These are phyloP conservation scores for Heterotis niloticus DNA, from an alignment of 2,113 vertebrate genomes.

Conservation along the genomic window DNA sequence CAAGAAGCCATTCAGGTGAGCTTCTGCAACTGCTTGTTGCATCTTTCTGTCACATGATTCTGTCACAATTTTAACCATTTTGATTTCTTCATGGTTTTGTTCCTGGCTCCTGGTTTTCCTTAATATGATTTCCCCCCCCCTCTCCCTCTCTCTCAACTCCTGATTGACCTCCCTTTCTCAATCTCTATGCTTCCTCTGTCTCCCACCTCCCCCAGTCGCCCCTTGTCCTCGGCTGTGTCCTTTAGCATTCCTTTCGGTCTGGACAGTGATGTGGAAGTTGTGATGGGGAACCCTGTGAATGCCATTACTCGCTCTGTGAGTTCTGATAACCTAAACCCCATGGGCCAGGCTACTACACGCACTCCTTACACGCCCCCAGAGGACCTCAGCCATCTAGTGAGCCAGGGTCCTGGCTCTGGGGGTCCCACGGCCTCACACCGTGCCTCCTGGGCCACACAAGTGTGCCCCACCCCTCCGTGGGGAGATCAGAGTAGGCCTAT, in stretches of 20 bases:
- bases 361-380: constrained; percentile 58
- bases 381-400: constrained; percentile 55
- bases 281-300: constrained; percentile 82
- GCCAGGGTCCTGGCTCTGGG: constrained; percentile 50
- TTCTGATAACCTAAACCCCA: constrained; percentile 77
- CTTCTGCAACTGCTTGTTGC: neutral
- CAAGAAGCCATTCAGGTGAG: constrained; percentile 78
- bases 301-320: constrained; percentile 75
- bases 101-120: neutral
- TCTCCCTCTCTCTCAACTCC: neutral
- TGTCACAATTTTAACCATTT: neutral
- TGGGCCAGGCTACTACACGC: constrained; percentile 43
- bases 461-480: constrained; percentile 45
- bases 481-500: constrained; percentile 37
- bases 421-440: constrained; percentile 54
- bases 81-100: neutral
- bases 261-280: constrained; percentile 88
- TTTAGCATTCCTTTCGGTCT: constrained; percentile 92
- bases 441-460: constrained; percentile 59
- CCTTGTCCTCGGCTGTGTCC: constrained; percentile 80
- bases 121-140: neutral
- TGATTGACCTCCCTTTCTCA: neutral
- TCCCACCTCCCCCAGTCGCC: constrained; percentile 59
- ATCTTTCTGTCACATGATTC: neutral
- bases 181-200: neutral